These are phyloP conservation scores for Copidosoma floridanum DNA, from an alignment of 1,140 invertebrate species.

Conservation along the genomic window DNA sequence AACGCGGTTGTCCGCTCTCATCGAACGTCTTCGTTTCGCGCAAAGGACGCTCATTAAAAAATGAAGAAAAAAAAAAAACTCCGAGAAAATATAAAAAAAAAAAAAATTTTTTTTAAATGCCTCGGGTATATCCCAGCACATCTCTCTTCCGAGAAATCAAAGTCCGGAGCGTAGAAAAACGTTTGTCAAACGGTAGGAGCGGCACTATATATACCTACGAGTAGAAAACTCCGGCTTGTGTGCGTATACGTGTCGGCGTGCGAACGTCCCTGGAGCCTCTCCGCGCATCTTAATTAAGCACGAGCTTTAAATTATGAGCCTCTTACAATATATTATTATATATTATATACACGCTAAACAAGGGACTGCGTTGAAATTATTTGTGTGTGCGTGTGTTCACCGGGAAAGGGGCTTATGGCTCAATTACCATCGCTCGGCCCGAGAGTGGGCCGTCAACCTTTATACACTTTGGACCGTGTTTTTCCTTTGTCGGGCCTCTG, in stretches of 20 bases:
- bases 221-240: no score
- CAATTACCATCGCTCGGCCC: conserved; percentile 10
- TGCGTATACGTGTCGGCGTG: no score
- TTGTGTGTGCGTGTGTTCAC: background rate
- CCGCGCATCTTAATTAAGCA: conserved; percentile 25
- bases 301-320: conserved; percentile 17
- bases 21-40: no score
- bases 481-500: no score
- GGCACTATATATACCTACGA: no score
- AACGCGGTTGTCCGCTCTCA: no score
- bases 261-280: background rate
- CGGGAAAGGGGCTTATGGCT: conserved; percentile 16
- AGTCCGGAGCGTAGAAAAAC: conserved; percentile 5
- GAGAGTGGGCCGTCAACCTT: background rate
- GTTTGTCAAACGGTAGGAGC: conserved; percentile 16
- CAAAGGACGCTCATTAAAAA: no score
- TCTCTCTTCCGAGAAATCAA: conserved; percentile 16
- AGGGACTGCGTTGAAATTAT: conserved; percentile 4
- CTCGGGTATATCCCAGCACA: background rate
- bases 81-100: no score
- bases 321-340: background rate
- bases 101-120: no score
- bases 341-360: background rate
- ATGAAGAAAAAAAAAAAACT: no score
- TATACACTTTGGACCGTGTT: no score